A percentile compares a stretch with the other conserved stretches of the same genome.
phyloP scores from a whole-genome alignment of 2,888 invertebrate species.

The Leptogaster cylindrica region DNA sequence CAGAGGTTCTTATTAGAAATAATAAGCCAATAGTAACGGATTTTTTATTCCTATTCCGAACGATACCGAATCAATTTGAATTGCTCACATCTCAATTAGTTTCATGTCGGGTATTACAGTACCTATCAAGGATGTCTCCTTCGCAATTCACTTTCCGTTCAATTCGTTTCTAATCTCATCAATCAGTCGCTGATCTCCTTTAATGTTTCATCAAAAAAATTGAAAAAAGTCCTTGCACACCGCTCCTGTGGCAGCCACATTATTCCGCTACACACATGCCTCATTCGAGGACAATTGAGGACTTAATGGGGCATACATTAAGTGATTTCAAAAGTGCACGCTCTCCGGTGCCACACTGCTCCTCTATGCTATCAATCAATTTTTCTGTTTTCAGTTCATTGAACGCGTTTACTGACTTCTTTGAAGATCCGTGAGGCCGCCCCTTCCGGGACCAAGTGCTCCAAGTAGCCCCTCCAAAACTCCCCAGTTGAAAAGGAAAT shows the following conservation, averaged over 20 bases:
- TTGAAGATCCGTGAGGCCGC: not conserved
- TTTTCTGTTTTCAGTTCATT: constrained; percentile 43
- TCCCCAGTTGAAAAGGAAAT: not conserved
- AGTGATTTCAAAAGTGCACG: constrained; percentile 39
- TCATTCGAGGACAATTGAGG: constrained; percentile 42
- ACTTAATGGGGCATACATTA: constrained; percentile 41
- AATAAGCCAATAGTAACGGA: no score
- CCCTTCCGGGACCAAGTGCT: not conserved
- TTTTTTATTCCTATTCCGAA: no score
- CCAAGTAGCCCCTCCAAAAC: not conserved
- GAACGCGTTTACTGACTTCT: constrained; percentile 33
- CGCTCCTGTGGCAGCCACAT: not conserved
- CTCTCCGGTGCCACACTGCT: constrained; percentile 1
- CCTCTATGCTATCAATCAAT: constrained; percentile 35
- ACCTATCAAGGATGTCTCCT: not conserved
- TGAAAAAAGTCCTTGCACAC: constrained; percentile 11
- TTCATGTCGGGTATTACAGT: not conserved
- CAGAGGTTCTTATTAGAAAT: no score
- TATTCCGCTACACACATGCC: constrained; percentile 24
- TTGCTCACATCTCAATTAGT: not conserved
- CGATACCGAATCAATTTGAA: not conserved
- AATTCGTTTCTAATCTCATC: constrained; percentile 28
- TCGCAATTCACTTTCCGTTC: not conserved
- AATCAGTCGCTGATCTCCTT: constrained; percentile 34
- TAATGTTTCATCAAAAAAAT: constrained; percentile 29